Percentiles rank a stretch among this genome's conserved stretches.
These are phyloP conservation scores for Anoura caudifer DNA, from an alignment of 2,113 vertebrate species.

Conservation along the genomic window DNA sequence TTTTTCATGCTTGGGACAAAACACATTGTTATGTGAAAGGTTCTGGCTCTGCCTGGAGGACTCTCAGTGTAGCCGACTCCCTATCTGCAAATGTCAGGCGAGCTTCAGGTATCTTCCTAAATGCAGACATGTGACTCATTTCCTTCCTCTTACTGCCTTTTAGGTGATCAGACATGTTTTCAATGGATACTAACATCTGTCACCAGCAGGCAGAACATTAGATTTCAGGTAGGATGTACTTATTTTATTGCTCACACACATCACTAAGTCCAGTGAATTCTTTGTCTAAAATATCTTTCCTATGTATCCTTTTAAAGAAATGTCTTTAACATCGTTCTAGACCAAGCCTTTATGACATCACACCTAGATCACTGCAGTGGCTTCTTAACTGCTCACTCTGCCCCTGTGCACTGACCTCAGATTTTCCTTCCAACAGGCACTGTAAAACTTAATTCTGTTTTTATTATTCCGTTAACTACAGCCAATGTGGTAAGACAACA, in stretches of 20 bases:
- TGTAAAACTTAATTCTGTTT: background rate
- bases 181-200: background rate
- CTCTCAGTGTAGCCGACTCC: background rate
- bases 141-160: background rate
- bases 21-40: background rate
- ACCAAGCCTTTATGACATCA: background rate
- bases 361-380: background rate
- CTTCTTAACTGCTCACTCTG: background rate
- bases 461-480: background rate
- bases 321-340: background rate
- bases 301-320: background rate
- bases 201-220: background rate
- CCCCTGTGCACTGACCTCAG: background rate
- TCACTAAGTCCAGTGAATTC: background rate
- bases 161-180: background rate
- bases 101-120: background rate
- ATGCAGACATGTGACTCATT: background rate
- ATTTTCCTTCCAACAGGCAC: background rate
- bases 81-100: slow-evolving; percentile 2
- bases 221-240: background rate
- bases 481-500: background rate
- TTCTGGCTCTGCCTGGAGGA: background rate
- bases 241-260: background rate
- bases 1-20: background rate
- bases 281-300: background rate